Percentiles rank a stretch among this genome's conserved stretches.
Conservation (phyloP, 2,113 vertebrate genomes). For the Epinephelus cyanopodus region DNA sequence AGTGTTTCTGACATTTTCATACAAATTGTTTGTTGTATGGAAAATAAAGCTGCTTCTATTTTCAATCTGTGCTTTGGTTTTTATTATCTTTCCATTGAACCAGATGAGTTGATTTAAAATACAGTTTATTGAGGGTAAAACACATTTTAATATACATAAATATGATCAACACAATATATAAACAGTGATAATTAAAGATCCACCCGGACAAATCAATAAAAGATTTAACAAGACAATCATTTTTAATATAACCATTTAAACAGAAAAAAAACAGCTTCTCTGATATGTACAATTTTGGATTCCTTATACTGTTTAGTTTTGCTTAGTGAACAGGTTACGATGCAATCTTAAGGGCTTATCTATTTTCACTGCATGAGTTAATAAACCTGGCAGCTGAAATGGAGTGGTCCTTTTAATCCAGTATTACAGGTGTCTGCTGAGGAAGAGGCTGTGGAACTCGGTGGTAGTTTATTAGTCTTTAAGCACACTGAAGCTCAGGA, state of each 20-base stretch:
- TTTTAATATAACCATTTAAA: slow-evolving; percentile 44
- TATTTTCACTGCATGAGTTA: slow-evolving; percentile 29
- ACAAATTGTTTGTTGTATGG: not conserved
- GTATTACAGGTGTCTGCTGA: slow-evolving; percentile 25
- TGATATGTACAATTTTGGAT: slow-evolving; percentile 68
- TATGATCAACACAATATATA: slow-evolving; percentile 59
- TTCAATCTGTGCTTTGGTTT: not conserved
- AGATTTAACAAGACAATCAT: slow-evolving; percentile 26
- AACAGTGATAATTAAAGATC: slow-evolving; percentile 59
- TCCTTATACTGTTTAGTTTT: slow-evolving; percentile 48
- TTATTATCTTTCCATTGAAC: not conserved
- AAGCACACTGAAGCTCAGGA: slow-evolving; percentile 43
- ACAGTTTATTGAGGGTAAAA: slow-evolving; percentile 71
- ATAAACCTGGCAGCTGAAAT: slow-evolving; percentile 26
- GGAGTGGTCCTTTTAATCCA: slow-evolving; percentile 46
- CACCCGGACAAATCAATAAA: slow-evolving; percentile 58
- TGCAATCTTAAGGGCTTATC: slow-evolving; percentile 29
- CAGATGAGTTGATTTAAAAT: slow-evolving; percentile 37
- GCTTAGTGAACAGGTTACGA: slow-evolving; percentile 20
- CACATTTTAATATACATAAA: slow-evolving; percentile 62
- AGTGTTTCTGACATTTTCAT: not conserved
- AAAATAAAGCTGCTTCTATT: slow-evolving; percentile 46
- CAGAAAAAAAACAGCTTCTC: slow-evolving; percentile 24
- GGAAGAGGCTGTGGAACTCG: slow-evolving; percentile 24
- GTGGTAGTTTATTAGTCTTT: slow-evolving; percentile 34